phyloP scores from a whole-genome alignment of 2,797 vertebrate genomes.

The Linurgus olivaceus region DNA sequence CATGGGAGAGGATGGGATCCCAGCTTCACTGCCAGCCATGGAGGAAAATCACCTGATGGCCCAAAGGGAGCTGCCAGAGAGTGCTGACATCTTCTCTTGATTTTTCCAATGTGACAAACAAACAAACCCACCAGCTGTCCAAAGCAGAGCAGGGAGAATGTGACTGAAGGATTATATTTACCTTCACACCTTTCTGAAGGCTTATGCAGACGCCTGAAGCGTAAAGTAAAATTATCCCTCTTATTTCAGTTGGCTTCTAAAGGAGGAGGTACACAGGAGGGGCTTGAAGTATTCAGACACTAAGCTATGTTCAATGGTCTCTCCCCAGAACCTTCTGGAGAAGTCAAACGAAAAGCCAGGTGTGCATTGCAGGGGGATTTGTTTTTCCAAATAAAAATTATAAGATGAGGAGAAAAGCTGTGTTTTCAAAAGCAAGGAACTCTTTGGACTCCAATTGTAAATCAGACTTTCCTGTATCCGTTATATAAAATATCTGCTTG shows the following conservation, averaged over 20 bases:
- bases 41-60: background rate
- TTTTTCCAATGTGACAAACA: background rate
- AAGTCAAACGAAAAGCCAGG: conserved; percentile 13
- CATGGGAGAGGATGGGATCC: background rate
- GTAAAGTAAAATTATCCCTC: background rate
- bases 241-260: background rate
- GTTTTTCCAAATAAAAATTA: background rate
- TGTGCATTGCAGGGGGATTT: background rate
- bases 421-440: background rate
- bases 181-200: background rate
- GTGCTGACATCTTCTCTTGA: background rate
- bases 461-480: background rate
- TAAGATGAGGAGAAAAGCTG: background rate
- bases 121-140: background rate
- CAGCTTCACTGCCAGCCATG: background rate
- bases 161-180: background rate
- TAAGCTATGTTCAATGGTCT: background rate
- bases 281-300: background rate
- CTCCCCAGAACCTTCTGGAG: background rate
- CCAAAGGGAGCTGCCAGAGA: background rate
- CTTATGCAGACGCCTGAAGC: background rate
- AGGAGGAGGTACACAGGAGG: background rate
- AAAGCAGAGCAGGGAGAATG: background rate
- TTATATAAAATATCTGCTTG: background rate
- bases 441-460: background rate